Evolutionary conservation across 2,113 vertebrate species (phyloP).

Genomic region (Mesoclemmys tuberculata): DNA sequence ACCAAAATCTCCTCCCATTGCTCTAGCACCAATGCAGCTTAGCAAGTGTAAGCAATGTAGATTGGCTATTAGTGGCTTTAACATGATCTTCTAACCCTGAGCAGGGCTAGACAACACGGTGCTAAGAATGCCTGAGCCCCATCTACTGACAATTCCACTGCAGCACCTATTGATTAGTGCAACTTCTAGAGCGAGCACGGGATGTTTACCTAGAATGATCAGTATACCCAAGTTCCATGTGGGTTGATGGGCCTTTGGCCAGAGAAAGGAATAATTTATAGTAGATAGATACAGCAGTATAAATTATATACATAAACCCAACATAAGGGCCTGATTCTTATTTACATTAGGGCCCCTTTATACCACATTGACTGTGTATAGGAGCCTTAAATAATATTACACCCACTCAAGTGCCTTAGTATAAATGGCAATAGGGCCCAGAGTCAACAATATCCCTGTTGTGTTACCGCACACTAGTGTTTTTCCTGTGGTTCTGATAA

Average conservation of each 20-base stretch:
- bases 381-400: constrained; percentile 15
- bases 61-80: background rate
- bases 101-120: background rate
- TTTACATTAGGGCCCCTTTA: constrained; percentile 2
- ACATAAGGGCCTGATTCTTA: background rate
- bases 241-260: background rate
- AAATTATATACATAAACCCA: background rate
- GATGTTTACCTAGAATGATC: background rate
- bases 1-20: background rate
- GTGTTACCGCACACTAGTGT: background rate
- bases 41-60: background rate
- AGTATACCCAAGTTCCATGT: background rate
- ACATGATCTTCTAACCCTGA: background rate
- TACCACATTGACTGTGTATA: background rate
- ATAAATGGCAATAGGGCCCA: background rate
- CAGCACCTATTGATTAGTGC: background rate
- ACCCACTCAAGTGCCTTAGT: background rate
- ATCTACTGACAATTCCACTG: background rate
- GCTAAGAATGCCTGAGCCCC: background rate
- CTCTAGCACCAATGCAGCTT: background rate
- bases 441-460: background rate
- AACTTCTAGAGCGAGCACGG: too few relatives aligned
- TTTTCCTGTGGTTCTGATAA: background rate
- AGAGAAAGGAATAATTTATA: accelerated
- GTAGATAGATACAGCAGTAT: background rate